Evolutionary conservation across 2,797 vertebrate genomes (phyloP).

Genomic region (Leptatherina wallacei): DNA sequence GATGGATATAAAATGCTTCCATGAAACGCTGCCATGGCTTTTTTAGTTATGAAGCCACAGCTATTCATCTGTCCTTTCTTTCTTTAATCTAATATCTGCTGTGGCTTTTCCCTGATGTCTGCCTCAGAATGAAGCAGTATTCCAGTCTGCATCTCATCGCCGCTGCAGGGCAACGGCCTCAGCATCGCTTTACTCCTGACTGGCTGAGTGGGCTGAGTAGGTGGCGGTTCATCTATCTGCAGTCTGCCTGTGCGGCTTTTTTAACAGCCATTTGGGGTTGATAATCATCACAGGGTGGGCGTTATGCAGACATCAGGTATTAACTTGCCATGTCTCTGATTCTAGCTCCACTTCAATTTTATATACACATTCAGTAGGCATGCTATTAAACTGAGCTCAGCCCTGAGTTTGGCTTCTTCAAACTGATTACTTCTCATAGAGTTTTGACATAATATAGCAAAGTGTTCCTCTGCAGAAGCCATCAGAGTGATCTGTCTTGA

Average conservation of each 20-base stretch:
- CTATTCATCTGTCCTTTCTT: slow-evolving; percentile 33
- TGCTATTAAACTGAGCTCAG: neutral
- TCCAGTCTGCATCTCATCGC: slow-evolving; percentile 33
- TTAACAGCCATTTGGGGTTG: slow-evolving; percentile 6
- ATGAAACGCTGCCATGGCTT: neutral
- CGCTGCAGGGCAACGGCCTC: slow-evolving; percentile 40
- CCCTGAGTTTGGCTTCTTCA: neutral
- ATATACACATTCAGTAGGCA: neutral
- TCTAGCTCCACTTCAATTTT: slow-evolving; percentile 9
- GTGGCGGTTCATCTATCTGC: slow-evolving; percentile 46
- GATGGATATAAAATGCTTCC: slow-evolving; percentile 1
- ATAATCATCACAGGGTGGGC: slow-evolving; percentile 38
- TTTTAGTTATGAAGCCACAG: slow-evolving; percentile 21
- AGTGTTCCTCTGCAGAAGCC: neutral
- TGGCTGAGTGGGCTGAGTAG: slow-evolving; percentile 45
- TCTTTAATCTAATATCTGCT: slow-evolving; percentile 19
- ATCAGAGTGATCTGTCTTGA: too few relatives aligned
- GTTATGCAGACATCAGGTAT: slow-evolving; percentile 17
- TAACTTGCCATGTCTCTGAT: slow-evolving; percentile 25
- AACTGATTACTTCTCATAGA: neutral
- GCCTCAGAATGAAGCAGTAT: slow-evolving; percentile 30
- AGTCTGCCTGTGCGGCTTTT: slow-evolving; percentile 19
- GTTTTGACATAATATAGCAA: neutral
- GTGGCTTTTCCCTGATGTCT: slow-evolving; percentile 41
- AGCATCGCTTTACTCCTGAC: slow-evolving; percentile 29